phyloP scores from a whole-genome alignment of 2,797 vertebrate species.

The Gambusia yucatana region DNA sequence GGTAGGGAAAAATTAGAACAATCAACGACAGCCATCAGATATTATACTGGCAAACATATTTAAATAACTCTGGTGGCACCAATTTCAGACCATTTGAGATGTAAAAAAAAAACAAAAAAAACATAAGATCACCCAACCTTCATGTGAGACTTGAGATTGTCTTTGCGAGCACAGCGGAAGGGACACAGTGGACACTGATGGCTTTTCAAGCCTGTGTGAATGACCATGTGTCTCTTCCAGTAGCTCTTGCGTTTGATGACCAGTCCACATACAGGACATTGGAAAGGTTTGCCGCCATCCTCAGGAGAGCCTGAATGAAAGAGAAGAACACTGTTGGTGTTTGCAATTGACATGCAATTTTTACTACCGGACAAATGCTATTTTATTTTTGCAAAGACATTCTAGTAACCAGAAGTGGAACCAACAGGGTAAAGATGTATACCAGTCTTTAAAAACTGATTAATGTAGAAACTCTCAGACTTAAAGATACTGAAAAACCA shows the following conservation, averaged over 20 bases:
- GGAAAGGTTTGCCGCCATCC: constrained; percentile 98
- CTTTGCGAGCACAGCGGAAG: constrained; percentile 99
- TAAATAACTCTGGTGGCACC: background rate
- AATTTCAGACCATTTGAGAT: background rate
- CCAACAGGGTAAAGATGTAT: no score
- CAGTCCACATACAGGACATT: constrained; percentile 98
- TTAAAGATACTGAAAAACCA: background rate
- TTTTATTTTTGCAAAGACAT: constrained; percentile 22
- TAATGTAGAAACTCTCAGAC: background rate
- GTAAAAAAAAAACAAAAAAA: constrained; percentile 3
- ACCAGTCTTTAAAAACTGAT: background rate
- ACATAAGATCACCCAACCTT: constrained; percentile 84
- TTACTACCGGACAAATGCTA: constrained; percentile 11
- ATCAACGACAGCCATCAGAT: background rate
- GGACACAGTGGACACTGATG: constrained; percentile 98
- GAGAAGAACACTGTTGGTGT: constrained; percentile 28
- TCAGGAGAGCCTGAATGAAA: constrained; percentile 88
- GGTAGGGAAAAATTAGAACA: background rate
- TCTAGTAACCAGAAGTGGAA: constrained; percentile 19
- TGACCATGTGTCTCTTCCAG: constrained; percentile 99
- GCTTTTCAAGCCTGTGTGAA: constrained; percentile 99
- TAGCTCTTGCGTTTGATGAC: constrained; percentile 99
- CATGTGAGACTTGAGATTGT: constrained; percentile 99
- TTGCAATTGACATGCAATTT: constrained; percentile 20
- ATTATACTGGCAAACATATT: background rate